phyloP scores from a whole-genome alignment of 2,888 invertebrate genomes.

The Cinara cedri region DNA sequence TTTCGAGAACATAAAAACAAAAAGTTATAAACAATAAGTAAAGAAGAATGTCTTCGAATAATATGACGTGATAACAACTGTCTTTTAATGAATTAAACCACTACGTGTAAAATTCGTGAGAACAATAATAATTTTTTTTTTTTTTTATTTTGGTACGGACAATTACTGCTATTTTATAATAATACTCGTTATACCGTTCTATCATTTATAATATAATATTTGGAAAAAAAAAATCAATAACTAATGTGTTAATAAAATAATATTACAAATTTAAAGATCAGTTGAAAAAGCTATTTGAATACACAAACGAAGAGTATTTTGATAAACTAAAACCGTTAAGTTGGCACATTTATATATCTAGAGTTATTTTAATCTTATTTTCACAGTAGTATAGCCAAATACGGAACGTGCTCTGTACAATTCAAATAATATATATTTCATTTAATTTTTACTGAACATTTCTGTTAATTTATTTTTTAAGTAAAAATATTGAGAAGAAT shows the following conservation, averaged over 20 bases:
- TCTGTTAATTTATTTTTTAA: conserved; percentile 5
- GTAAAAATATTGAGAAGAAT: conserved; percentile 12
- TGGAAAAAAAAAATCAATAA: neutral
- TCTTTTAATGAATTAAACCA: too few species aligned
- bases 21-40: too few species aligned
- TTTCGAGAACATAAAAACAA: too few species aligned
- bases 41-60: too few species aligned
- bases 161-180: too few species aligned
- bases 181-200: too few species aligned
- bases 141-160: too few species aligned
- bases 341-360: conserved; percentile 30
- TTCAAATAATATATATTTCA: conserved; percentile 21
- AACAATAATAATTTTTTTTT: too few species aligned
- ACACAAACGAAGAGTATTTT: conserved; percentile 7
- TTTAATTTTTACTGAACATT: conserved; percentile 27
- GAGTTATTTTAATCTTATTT: conserved; percentile 48
- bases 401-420: conserved; percentile 2
- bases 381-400: conserved; percentile 33
- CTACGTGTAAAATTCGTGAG: too few species aligned
- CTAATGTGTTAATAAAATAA: too few species aligned
- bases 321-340: conserved; percentile 10
- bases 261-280: neutral
- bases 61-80: too few species aligned
- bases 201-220: neutral
- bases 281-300: neutral